Conservation (phyloP, 2,797 vertebrate genomes). For the Gadopsis marmoratus region DNA sequence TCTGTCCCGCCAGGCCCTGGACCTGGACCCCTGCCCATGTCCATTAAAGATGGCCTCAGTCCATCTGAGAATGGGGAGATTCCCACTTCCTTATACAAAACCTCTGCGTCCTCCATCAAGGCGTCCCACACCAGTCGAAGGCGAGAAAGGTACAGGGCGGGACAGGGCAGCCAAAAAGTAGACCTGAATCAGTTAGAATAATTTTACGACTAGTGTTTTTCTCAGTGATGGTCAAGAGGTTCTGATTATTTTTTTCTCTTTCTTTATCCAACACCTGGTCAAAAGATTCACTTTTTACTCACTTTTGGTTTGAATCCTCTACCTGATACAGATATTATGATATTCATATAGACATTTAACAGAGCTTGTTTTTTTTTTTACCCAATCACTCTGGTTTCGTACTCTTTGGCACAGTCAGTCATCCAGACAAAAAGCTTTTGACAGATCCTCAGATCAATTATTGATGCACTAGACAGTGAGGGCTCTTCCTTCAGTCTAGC, state of each 20-base stretch:
- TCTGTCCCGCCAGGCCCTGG: constrained; percentile 79
- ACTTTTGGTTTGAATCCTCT: neutral
- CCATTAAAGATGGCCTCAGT: constrained; percentile 89
- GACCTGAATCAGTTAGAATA: no score
- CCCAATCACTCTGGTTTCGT: neutral
- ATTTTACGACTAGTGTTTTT: constrained; percentile 17
- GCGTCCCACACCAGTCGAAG: constrained; percentile 87
- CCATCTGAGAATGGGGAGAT: constrained; percentile 92
- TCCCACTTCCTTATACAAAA: constrained; percentile 90
- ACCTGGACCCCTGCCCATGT: constrained; percentile 86
- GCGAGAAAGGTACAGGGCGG: constrained; percentile 81
- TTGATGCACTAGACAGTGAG: constrained; percentile 43
- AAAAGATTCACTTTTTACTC: constrained; percentile 3
- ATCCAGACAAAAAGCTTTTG: constrained; percentile 48
- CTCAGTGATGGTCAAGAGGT: neutral
- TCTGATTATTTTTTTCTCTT: constrained; percentile 3
- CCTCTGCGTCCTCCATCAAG: constrained; percentile 87
- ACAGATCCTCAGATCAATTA: constrained; percentile 67
- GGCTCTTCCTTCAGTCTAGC: constrained; percentile 5
- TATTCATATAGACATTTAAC: constrained; percentile 4
- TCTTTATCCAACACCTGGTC: neutral
- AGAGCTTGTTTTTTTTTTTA: constrained; percentile 4
- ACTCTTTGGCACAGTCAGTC: constrained; percentile 17
- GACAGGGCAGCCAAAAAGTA: no score
- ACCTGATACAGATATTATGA: neutral